Evolutionary conservation across 2,888 invertebrate species (phyloP).

Genomic region (Monopis laevigella): DNA sequence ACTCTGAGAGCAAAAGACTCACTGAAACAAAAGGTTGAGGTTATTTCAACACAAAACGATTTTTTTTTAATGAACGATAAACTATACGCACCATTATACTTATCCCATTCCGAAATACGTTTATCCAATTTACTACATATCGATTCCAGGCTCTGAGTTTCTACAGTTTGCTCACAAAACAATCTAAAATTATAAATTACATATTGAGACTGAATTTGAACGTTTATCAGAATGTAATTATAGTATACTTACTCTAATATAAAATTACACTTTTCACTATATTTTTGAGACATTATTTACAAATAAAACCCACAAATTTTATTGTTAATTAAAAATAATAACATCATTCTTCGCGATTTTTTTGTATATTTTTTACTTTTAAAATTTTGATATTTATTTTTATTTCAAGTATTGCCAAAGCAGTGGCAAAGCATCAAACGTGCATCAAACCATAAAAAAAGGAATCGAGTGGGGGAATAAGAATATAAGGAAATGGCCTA

Average conservation of each 20-base stretch:
- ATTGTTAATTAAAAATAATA: too few relatives aligned
- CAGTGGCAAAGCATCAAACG: too few relatives aligned
- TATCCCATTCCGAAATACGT: slow-evolving; percentile 79
- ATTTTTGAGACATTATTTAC: too few relatives aligned
- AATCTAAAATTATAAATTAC: slow-evolving; percentile 59
- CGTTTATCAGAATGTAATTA: neutral
- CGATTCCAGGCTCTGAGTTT: slow-evolving; percentile 78
- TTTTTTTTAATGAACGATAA: neutral
- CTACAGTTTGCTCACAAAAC: slow-evolving; percentile 77
- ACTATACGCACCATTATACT: slow-evolving; percentile 73
- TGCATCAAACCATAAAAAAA: too few relatives aligned
- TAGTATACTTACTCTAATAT: slow-evolving; percentile 51
- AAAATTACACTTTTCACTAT: slow-evolving; percentile 60
- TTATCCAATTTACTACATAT: slow-evolving; percentile 81
- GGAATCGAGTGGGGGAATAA: too few relatives aligned
- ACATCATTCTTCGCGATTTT: too few relatives aligned
- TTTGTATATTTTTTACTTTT: too few relatives aligned
- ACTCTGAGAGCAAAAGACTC: slow-evolving; percentile 50
- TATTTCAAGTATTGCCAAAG: too few relatives aligned
- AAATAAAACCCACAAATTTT: too few relatives aligned
- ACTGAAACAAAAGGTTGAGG: slow-evolving; percentile 28
- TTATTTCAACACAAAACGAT: neutral
- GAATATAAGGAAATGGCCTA: too few relatives aligned
- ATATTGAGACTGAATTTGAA: slow-evolving; percentile 19
- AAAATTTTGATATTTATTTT: too few relatives aligned